Conservation (phyloP, 2,113 vertebrate species). For the Theristicus caerulescens region DNA sequence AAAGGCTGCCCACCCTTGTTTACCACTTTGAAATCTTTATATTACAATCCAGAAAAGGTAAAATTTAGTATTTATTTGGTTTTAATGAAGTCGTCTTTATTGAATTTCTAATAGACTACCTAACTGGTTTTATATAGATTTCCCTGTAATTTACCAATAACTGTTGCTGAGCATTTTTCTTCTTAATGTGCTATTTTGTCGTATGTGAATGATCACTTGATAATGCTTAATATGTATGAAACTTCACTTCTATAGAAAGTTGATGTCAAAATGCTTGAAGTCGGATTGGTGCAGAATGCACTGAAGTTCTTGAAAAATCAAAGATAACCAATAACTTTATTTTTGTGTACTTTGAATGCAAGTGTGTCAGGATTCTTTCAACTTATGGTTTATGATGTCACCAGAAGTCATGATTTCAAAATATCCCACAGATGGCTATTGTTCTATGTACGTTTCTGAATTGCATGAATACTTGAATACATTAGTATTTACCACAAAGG, state of each 20-base stretch:
- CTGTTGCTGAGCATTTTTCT: conserved; percentile 12
- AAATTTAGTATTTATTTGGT: conserved; percentile 68
- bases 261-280: background rate
- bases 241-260: background rate
- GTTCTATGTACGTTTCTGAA: background rate
- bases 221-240: background rate
- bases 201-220: background rate
- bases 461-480: background rate
- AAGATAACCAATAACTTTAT: background rate
- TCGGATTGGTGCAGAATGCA: background rate
- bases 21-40: conserved; percentile 83
- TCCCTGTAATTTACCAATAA: background rate
- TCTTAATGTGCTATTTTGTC: background rate
- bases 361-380: background rate
- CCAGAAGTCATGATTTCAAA: conserved; percentile 41
- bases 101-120: conserved; percentile 4
- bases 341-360: background rate
- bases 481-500: background rate
- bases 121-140: background rate
- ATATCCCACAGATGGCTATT: background rate
- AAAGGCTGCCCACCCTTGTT: conserved; percentile 83
- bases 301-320: background rate
- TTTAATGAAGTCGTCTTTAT: conserved; percentile 45
- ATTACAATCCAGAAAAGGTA: conserved; percentile 83
- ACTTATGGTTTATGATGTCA: conserved; percentile 68